Evolutionary conservation across 2,888 invertebrate genomes (phyloP), one percentile per base, ranked within the genome.

Genomic region (Orchesellides sinensis): DNA sequence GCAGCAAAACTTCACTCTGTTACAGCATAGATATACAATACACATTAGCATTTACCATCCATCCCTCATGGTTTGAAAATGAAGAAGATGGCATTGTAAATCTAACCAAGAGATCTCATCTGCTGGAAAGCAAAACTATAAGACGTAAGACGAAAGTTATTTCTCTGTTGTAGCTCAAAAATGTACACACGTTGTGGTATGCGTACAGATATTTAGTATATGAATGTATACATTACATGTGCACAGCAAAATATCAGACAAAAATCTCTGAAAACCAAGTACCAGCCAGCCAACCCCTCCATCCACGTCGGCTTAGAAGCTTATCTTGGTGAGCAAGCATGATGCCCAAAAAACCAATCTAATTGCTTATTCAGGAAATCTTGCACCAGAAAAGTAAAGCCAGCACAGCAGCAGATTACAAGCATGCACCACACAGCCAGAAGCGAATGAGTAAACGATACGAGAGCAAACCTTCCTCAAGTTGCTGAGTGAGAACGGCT

Each of bases 281-380:
- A 75, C 75, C 75, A 75, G 32, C 70, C 70, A 79, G 63, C 66
- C 80, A 47, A 80, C 45, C 80, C 73, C 73, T 78, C 78, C 78
- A 69, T 78, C 78, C 65, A 73, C 63, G 79, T 79, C 79, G 79
- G 80, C 80, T 80, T 80, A 65, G 17, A 66, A 73, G 80, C 72
- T 80, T 80, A 80, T 80, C 80, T 80, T 80, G 80, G 80, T 68
- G 80, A 73, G 73, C 79, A 79, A 79, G 79, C 80, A 66, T 73
- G 72, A 73, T 79, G 72, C 79, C 79, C 70, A 79, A 72, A 65
- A 59, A 80, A 80, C 80, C 73, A 80, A 80, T 80, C 80, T 80
- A 80, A 80, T 80, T 80, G 80, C 80, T 80, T 80, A 80, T 80
- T 80, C 80, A 80, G 80, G 80, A 68, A 80, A 80, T 80, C 80